Percentiles rank a stretch among this genome's conserved stretches.
These are phyloP conservation scores for Acipenser transmontanus DNA, from an alignment of 2,797 vertebrate genomes.

Conservation along the genomic window DNA sequence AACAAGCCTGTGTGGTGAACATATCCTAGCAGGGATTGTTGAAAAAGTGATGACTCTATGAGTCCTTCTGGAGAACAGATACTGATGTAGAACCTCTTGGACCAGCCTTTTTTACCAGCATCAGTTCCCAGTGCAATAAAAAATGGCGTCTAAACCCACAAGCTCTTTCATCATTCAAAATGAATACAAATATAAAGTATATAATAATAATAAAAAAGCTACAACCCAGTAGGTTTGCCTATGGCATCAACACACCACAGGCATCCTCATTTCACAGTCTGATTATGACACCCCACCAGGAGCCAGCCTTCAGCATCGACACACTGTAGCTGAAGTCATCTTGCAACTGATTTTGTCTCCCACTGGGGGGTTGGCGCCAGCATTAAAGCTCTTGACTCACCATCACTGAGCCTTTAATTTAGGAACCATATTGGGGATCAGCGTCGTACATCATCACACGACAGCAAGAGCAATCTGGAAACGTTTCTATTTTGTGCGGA, in stretches of 20 bases:
- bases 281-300: neutral
- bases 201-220: neutral
- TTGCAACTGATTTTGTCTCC: conserved; percentile 10
- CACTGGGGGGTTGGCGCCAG: neutral
- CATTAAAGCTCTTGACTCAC: neutral
- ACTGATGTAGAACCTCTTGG: no score
- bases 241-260: conserved; percentile 1
- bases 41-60: no score
- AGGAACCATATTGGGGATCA: neutral
- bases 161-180: neutral
- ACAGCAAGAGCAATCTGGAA: conserved; percentile 3
- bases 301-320: conserved; percentile 4
- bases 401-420: conserved; percentile 7
- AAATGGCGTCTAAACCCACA: neutral
- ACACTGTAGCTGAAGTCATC: conserved; percentile 3
- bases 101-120: no score
- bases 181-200: neutral
- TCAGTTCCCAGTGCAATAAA: no score
- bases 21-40: no score
- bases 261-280: neutral
- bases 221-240: neutral
- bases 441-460: conserved; percentile 14
- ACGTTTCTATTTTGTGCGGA: no score
- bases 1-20: no score
- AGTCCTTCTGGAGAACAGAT: no score